phyloP scores from a whole-genome alignment of 2,113 vertebrate species.

The Hippocampus comes region DNA sequence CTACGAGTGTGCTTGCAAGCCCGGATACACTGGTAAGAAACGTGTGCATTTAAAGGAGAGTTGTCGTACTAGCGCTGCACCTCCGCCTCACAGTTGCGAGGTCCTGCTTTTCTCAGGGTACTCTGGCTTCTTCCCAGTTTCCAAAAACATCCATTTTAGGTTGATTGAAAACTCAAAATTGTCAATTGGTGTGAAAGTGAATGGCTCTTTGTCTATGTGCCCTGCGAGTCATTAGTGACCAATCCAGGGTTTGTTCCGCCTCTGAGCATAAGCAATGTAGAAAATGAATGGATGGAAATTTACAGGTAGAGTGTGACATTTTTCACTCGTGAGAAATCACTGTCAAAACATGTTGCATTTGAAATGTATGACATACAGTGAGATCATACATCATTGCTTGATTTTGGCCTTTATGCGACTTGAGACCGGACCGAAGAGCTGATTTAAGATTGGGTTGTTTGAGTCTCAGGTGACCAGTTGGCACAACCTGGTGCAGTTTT shows the following conservation, averaged over 20 bases:
- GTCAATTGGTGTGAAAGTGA: too few species aligned
- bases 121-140: too few species aligned
- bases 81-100: neutral
- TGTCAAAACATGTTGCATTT: too few species aligned
- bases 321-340: too few species aligned
- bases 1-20: constrained; percentile 88
- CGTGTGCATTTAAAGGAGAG: neutral
- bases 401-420: neutral
- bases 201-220: too few species aligned
- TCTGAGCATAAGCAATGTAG: neutral
- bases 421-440: neutral
- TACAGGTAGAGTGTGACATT: neutral
- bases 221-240: too few species aligned
- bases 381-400: too few species aligned
- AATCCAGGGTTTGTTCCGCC: too few species aligned
- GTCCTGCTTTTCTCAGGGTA: neutral
- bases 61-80: neutral
- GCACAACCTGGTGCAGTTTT: constrained; percentile 17
- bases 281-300: neutral
- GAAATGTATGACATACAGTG: too few species aligned
- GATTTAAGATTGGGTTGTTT: neutral
- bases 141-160: too few species aligned
- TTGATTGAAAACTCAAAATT: too few species aligned
- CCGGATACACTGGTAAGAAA: constrained; percentile 85
- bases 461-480: constrained; percentile 42